A percentile compares a stretch with the other conserved stretches of the same genome.
Conservation (phyloP, 2,113 vertebrate species). For the Neotragus moschatus region DNA sequence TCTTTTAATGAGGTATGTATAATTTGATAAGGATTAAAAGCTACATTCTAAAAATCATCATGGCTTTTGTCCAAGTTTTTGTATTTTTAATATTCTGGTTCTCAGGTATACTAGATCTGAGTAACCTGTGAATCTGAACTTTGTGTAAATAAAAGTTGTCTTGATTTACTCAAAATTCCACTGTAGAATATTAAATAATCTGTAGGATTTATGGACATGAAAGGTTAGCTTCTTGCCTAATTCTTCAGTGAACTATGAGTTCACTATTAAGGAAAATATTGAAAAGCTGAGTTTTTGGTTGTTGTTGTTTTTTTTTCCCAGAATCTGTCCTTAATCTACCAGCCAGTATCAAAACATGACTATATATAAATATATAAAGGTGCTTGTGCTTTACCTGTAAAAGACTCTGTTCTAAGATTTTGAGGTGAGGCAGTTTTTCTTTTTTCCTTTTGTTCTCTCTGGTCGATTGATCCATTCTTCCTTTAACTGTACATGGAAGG, state of each 20-base stretch:
- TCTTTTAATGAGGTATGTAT: background rate
- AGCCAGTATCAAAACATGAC: background rate
- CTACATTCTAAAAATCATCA: background rate
- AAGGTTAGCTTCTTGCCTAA: background rate
- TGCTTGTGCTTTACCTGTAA: background rate
- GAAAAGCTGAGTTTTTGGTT: background rate
- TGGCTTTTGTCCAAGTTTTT: background rate
- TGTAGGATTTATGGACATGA: background rate
- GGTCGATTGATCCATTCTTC: background rate
- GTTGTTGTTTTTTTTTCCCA: background rate
- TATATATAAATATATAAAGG: background rate
- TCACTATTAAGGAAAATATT: background rate
- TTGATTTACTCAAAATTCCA: background rate
- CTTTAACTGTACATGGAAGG: background rate
- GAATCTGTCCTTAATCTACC: background rate
- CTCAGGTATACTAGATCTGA: background rate
- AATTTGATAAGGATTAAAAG: background rate
- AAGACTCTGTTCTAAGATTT: background rate
- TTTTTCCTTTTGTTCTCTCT: background rate
- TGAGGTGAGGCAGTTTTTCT: background rate
- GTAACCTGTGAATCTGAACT: background rate
- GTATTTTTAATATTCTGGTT: background rate
- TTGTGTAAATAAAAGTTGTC: background rate
- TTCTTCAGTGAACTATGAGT: background rate
- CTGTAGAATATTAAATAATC: background rate